phyloP scores from a whole-genome alignment of 1,140 invertebrate genomes.

The Hypothenemus hampei region DNA sequence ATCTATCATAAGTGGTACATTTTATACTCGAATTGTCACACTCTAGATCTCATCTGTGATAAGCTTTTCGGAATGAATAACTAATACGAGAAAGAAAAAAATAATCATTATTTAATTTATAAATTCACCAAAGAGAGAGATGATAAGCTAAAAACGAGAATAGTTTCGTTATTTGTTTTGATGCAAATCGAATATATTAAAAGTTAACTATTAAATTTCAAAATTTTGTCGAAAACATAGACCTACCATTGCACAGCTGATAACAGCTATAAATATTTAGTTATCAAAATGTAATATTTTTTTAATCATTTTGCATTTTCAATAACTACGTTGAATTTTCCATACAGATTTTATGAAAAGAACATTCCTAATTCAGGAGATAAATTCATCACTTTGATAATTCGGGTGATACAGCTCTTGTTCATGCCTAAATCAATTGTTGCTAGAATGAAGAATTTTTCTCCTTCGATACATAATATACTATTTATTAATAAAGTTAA shows the following conservation, averaged over 20 bases:
- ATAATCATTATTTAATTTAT: neutral
- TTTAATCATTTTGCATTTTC: neutral
- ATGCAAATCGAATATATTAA: neutral
- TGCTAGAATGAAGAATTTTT: too few species aligned
- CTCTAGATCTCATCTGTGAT: too few species aligned
- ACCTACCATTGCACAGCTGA: neutral
- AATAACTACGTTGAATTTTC: neutral
- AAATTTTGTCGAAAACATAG: neutral
- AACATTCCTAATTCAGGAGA: too few species aligned
- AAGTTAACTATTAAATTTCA: neutral
- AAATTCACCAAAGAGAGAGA: neutral
- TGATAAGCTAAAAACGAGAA: neutral
- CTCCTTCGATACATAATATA: too few species aligned
- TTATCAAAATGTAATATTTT: neutral
- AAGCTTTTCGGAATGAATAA: too few species aligned
- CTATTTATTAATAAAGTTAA: too few species aligned
- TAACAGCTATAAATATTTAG: neutral
- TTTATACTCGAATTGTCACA: too few species aligned
- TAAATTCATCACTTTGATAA: too few species aligned
- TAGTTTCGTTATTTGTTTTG: neutral
- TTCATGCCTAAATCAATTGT: too few species aligned
- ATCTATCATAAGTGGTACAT: too few species aligned
- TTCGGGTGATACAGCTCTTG: too few species aligned
- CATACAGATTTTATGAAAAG: neutral
- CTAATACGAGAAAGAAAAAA: too few species aligned